Base-by-base conservation (phyloP, 2,797 vertebrate species). In the Propithecus deckenii region DNA sequence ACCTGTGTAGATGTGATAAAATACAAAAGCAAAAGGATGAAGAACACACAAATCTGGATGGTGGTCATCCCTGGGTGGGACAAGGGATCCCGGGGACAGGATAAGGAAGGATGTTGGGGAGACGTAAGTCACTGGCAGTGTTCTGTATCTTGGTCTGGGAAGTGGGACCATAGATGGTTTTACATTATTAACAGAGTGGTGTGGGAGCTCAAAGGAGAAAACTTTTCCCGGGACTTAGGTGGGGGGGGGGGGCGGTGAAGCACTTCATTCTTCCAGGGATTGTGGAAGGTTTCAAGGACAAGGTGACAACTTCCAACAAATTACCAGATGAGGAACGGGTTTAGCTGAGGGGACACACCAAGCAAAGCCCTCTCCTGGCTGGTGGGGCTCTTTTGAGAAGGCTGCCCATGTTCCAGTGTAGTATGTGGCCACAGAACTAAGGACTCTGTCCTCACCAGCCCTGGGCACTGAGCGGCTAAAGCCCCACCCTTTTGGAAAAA, bases 121-220 rank as follows among this genome's bases (percentile, higher is more conserved):
- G 50, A 48, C 0, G 0, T 1, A 41, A 10, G 57, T 81, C 43
- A 20, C 22, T 41, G 18, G 22, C 35, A 30, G 32, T 23, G 43
- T 59, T 86, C 48, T 25, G 41, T 43, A 5, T 43, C 69, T 86
- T 10, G 2, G 17, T 72, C 7, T 23, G 79, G 15, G 38, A 65
- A 18, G 32, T 35, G 14, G 18, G 13, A 8, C 67, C 2, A 1
- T 13, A 61, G 13, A 41, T 41, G 23, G 48, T 59, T 57, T 75
- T 61, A 35, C 3, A 9, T 76, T 18, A 72, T 48, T 75, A 23
- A 22, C n/a, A 14, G 67, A 43, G 13, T 43, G 32, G 30, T 55
- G 7, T 48, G 52, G 23, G 41, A 84, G 57, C 72, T 74, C 61
- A 10, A 23, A 88, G 74, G 35, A 90, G 59, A 94, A 41, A 50